phyloP scores from a whole-genome alignment of 2,888 invertebrate genomes.

The Campoplex capitator region DNA sequence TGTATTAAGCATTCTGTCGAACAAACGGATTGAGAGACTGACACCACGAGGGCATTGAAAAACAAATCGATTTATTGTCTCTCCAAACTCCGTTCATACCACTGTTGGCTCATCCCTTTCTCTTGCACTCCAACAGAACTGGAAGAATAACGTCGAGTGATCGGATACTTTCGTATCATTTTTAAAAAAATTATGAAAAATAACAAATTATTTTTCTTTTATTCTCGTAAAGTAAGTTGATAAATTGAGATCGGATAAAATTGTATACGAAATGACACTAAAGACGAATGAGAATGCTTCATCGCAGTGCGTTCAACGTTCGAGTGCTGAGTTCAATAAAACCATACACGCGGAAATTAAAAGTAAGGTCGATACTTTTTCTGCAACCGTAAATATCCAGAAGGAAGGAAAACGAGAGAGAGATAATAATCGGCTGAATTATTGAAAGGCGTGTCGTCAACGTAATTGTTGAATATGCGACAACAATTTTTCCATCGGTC shows the following conservation, averaged over 20 bases:
- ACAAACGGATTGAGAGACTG: too few relatives aligned
- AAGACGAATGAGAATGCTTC: neutral
- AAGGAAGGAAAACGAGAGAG: neutral
- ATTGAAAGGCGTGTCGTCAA: neutral
- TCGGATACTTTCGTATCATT: too few relatives aligned
- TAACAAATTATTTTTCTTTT: too few relatives aligned
- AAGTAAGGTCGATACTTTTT: neutral
- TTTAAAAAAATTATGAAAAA: too few relatives aligned
- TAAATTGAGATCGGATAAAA: neutral
- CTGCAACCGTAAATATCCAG: neutral
- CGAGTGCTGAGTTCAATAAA: neutral
- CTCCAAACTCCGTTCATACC: neutral
- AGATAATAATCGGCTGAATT: neutral
- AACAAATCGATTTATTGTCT: too few relatives aligned
- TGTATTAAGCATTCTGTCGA: too few relatives aligned
- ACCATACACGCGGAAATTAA: neutral
- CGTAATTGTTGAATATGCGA: neutral
- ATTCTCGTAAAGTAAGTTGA: too few relatives aligned
- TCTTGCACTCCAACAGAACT: too few relatives aligned
- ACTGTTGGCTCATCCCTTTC: neutral
- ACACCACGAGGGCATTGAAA: too few relatives aligned
- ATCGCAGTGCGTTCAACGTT: neutral
- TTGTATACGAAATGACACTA: neutral
- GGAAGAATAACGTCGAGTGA: too few relatives aligned
- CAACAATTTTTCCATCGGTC: neutral